These are phyloP conservation scores for Ephydatia muelleri DNA, from an alignment of 37 sponge, comb jelly and placozoan species.

Conservation along the genomic window DNA sequence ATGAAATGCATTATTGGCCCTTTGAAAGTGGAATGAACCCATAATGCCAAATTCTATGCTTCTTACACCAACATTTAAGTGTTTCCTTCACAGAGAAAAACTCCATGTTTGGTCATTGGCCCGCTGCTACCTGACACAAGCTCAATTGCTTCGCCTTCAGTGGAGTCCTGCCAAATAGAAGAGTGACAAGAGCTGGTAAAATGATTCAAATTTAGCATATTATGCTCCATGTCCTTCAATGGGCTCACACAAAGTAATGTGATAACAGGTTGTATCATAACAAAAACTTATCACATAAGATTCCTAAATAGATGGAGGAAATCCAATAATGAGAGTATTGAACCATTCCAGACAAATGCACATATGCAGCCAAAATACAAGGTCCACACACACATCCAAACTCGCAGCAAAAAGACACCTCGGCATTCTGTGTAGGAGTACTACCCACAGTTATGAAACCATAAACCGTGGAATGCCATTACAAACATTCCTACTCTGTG, in stretches of 20 bases:
- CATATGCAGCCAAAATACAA: conserved; percentile 19
- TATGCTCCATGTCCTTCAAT: not conserved
- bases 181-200: not conserved
- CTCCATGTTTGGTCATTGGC: not conserved
- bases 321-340: not conserved
- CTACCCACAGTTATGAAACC: not conserved
- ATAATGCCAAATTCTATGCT: not conserved
- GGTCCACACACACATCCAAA: not conserved
- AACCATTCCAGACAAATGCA: conserved; percentile 7
- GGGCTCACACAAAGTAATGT: not conserved
- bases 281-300: not conserved
- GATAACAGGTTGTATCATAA: not conserved
- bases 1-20: not conserved
- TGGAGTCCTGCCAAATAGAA: not conserved
- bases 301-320: not conserved
- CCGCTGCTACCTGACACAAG: not conserved
- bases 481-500: not conserved
- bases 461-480: not conserved
- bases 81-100: not conserved
- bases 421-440: not conserved
- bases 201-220: not conserved
- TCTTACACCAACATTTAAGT: not conserved
- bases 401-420: not conserved
- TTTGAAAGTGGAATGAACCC: not conserved
- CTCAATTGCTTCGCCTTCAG: not conserved